Evolutionary conservation across 2,113 vertebrate species (phyloP).

Genomic region (Sciurus niger): DNA sequence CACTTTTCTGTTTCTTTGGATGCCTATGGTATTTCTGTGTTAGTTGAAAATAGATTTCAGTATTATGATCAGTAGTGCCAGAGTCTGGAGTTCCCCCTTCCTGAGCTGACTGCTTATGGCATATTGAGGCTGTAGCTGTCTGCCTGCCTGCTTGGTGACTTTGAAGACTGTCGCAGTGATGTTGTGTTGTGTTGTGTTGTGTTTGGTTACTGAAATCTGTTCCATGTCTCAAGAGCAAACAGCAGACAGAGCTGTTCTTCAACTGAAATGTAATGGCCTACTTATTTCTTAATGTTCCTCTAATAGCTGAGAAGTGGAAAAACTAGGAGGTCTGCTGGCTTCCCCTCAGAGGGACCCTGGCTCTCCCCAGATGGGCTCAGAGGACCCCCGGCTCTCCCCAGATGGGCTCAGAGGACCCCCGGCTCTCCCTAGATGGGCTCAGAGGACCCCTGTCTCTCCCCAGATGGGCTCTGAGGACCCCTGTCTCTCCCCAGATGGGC

Average conservation of each 20-base stretch:
- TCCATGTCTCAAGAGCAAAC: background rate
- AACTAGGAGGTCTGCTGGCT: too few species aligned
- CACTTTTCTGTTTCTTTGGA: background rate
- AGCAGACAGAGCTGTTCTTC: background rate
- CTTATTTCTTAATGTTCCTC: background rate
- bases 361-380: background rate
- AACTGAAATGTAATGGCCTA: background rate
- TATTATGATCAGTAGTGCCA: background rate
- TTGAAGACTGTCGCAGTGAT: background rate
- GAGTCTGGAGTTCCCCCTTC: too few species aligned
- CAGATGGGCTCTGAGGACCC: too few species aligned
- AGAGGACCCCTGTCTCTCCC: too few species aligned
- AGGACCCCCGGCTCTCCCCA: too few species aligned
- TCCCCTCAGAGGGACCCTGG: too few species aligned
- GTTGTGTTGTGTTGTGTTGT: background rate
- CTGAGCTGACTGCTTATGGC: background rate
- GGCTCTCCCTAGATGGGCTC: too few species aligned
- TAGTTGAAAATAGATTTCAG: conserved; percentile 13
- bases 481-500: too few species aligned
- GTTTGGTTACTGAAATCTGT: background rate
- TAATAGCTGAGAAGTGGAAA: too few species aligned
- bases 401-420: too few species aligned
- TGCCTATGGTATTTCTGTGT: background rate
- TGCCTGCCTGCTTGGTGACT: background rate
- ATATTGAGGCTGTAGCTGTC: background rate